phyloP scores from a whole-genome alignment of 2,888 invertebrate species.

The Archips crataeganus region DNA sequence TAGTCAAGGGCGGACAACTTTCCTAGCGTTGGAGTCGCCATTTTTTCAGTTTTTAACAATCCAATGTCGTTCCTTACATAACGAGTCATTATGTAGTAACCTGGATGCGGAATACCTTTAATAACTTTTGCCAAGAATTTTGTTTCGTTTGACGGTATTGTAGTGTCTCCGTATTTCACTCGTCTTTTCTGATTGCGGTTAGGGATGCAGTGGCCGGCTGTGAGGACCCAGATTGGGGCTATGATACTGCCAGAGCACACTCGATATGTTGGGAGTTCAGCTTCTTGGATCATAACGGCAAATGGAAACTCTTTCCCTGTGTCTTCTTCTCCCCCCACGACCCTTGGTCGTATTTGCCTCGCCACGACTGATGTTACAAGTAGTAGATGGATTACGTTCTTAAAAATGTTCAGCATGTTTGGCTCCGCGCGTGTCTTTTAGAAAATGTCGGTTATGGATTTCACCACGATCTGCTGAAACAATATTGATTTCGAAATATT shows the following conservation, averaged over 20 bases:
- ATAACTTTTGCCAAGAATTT: background rate
- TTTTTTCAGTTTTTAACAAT: background rate
- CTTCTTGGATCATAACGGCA: background rate
- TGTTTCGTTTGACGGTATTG: background rate
- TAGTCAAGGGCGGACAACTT: background rate
- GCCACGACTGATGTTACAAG: background rate
- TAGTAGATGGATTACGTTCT: background rate
- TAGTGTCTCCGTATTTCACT: background rate
- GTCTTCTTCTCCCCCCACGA: background rate
- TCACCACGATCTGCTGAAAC: background rate
- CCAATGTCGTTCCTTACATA: background rate
- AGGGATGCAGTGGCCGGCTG: background rate
- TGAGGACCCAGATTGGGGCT: background rate
- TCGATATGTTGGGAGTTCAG: background rate
- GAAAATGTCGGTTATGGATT: background rate
- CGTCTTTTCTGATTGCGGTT: background rate
- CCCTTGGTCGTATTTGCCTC: background rate
- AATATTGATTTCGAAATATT: background rate
- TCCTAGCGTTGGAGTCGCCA: background rate
- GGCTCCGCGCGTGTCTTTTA: background rate
- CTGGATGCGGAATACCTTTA: background rate
- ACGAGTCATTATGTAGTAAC: background rate
- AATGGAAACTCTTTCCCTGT: background rate
- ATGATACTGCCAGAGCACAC: background rate
- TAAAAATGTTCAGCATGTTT: background rate